Percentiles rank a stretch among this genome's conserved stretches.
These are phyloP conservation scores for Tethya wilhelma DNA, from an alignment of 37 sponge, comb jelly and placozoan species.

Conservation along the genomic window DNA sequence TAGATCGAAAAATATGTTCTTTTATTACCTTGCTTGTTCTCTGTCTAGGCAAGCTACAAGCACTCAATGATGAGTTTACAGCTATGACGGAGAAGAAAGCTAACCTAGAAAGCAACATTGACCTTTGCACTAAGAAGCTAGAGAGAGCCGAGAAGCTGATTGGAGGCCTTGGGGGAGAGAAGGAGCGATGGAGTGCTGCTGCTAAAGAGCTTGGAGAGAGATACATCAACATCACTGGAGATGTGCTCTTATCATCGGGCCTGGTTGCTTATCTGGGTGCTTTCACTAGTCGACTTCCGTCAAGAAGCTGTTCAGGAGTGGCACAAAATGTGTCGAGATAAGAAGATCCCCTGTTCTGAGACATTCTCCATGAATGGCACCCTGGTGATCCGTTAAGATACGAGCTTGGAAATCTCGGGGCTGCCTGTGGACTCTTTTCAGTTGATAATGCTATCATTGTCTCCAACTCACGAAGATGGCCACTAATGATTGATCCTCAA, in stretches of 20 bases:
- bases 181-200: conserved; percentile 92
- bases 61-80: conserved; percentile 90
- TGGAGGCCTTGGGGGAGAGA: conserved; percentile 98
- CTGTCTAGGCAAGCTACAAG: conserved; percentile 80
- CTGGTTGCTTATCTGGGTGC: conserved; percentile 98
- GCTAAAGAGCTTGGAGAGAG: conserved; percentile 83
- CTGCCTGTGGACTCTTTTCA: conserved; percentile 97
- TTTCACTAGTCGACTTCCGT: conserved; percentile 95
- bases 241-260: conserved; percentile 94
- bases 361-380: conserved; percentile 83
- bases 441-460: conserved; percentile 96
- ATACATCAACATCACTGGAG: conserved; percentile 90
- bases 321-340: conserved; percentile 78
- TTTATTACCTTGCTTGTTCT: background rate
- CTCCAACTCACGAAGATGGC: conserved; percentile 94
- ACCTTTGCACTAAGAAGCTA: conserved; percentile 94
- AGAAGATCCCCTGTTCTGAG: conserved; percentile 83
- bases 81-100: conserved; percentile 80
- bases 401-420: conserved; percentile 96
- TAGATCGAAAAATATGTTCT: background rate
- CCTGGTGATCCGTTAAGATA: conserved; percentile 97
- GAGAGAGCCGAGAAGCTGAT: conserved; percentile 96
- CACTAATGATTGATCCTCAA: conserved; percentile 98
- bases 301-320: conserved; percentile 86
- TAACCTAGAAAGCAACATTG: conserved; percentile 86